Conservation (phyloP, 2,113 vertebrate species). For the Platysternon megacephalum region DNA sequence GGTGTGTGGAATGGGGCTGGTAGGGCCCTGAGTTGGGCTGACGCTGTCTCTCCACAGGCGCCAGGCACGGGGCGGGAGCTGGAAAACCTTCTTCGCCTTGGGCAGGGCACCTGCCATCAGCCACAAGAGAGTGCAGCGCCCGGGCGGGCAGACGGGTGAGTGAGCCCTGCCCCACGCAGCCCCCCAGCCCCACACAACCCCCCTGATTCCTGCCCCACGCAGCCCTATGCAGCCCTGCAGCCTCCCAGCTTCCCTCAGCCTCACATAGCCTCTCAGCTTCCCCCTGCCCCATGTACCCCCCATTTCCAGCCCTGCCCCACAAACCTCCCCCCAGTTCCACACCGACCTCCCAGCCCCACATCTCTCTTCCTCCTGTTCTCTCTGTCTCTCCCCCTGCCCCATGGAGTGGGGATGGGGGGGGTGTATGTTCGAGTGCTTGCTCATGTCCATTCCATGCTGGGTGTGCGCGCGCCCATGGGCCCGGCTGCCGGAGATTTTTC, state of each 20-base stretch:
- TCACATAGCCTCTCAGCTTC: neutral
- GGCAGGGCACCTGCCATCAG: conserved; percentile 76
- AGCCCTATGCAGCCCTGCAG: too few relatives aligned
- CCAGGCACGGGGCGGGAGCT: conserved; percentile 77
- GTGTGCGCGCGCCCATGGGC: too few relatives aligned
- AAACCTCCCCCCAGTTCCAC: neutral
- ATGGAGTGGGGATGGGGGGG: neutral
- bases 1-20: neutral
- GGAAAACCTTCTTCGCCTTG: conserved; percentile 86
- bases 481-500: too few relatives aligned
- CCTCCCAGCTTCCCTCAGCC: neutral
- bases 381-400: too few relatives aligned
- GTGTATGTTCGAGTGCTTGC: neutral
- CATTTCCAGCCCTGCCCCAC: neutral
- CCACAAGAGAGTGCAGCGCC: conserved; percentile 73
- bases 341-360: neutral
- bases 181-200: too few relatives aligned
- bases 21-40: neutral
- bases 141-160: conserved; percentile 62
- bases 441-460: too few relatives aligned
- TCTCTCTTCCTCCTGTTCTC: neutral
- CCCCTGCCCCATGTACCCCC: too few relatives aligned
- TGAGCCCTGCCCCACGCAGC: neutral
- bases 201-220: too few relatives aligned
- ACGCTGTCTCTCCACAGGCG: conserved; percentile 50